phyloP scores from a whole-genome alignment of 2,113 vertebrate genomes.

The Rhea pennata region DNA sequence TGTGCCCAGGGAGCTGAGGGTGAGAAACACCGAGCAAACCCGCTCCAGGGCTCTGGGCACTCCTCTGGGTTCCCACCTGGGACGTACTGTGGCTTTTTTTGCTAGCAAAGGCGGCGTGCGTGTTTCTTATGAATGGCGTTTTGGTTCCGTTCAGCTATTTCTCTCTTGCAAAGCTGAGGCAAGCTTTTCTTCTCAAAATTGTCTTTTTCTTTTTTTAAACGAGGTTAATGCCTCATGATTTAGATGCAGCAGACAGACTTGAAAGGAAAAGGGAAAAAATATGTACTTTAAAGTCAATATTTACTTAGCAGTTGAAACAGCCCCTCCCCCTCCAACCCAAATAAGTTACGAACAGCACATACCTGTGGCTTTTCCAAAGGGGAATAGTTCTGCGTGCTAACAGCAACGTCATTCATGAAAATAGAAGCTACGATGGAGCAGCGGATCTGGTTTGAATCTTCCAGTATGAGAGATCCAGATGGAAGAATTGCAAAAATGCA shows the following conservation, averaged over 20 bases:
- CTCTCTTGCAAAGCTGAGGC: neutral
- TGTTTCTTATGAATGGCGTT: accelerated
- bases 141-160: neutral
- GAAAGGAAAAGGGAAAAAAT: neutral
- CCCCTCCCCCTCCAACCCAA: conserved; percentile 12
- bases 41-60: accelerated
- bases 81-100: accelerated
- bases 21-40: neutral
- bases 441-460: conserved; percentile 54
- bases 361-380: conserved; percentile 53
- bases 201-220: neutral
- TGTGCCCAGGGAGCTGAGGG: too few relatives aligned
- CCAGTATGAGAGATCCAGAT: neutral
- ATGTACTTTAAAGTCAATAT: conserved; percentile 50
- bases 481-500: conserved; percentile 61
- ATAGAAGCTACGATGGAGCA: neutral
- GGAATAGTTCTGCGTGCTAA: neutral
- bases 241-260: neutral
- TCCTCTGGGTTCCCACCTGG: accelerated
- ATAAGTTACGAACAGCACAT: conserved; percentile 5
- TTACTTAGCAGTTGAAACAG: neutral
- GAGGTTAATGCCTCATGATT: neutral
- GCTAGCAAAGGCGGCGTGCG: neutral
- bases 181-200: neutral
- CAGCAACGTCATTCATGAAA: conserved; percentile 6